A percentile compares a stretch with the other conserved stretches of the same genome.
phyloP scores from a whole-genome alignment of 2,797 vertebrate species.

The Pseudotriccus pelzelni region DNA sequence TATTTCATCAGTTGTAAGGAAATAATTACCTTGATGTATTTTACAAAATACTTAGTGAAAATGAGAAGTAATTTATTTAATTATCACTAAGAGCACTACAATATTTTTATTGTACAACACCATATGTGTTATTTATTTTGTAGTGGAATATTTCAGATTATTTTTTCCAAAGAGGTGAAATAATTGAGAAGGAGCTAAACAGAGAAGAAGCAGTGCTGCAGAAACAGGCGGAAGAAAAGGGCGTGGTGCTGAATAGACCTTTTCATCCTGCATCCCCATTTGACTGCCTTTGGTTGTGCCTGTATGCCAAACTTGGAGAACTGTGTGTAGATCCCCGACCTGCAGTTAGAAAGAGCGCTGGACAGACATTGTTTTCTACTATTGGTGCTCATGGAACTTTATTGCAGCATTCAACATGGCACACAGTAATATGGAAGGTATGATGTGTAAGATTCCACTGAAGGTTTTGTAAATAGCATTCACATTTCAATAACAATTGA shows the following conservation, averaged over 20 bases:
- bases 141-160: conserved; percentile 99
- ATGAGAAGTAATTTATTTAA: background rate
- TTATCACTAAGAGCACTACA: background rate
- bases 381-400: conserved; percentile 95
- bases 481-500: background rate
- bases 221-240: conserved; percentile 92
- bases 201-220: conserved; percentile 88
- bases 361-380: conserved; percentile 96
- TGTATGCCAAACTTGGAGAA: conserved; percentile 95
- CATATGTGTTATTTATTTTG: conserved; percentile 45
- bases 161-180: conserved; percentile 97
- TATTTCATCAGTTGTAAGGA: background rate
- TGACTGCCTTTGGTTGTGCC: conserved; percentile 96
- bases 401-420: conserved; percentile 95
- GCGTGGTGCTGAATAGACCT: conserved; percentile 88
- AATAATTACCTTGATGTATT: background rate
- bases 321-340: conserved; percentile 95
- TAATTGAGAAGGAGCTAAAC: conserved; percentile 92
- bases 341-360: conserved; percentile 95
- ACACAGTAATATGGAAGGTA: conserved; percentile 99
- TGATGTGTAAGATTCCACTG: background rate
- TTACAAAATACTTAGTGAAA: background rate
- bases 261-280: conserved; percentile 97
- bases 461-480: background rate
- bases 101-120: background rate